Base-by-base conservation (phyloP, 1,140 invertebrate species). In the Procambarus virginalis region DNA sequence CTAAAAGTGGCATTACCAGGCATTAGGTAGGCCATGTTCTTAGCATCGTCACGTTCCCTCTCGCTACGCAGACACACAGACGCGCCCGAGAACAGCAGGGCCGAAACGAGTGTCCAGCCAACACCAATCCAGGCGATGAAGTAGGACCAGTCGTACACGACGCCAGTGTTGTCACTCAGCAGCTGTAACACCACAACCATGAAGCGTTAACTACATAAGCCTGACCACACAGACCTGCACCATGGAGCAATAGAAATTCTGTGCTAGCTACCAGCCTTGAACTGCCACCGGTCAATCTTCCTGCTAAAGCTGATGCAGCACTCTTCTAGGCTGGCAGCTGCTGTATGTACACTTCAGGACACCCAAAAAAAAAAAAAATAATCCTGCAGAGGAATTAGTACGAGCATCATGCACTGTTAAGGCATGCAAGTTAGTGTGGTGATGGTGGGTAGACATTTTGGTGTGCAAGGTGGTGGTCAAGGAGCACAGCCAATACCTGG, bases 21-120 rank as follows among this genome's bases (percentile, higher is more conserved):
- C 98, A 99, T 98, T 94, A 98, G 95, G 95, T 99, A 98, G 95
- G 98, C 97, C 97, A 98, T 97, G 95, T 98, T 98, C 95, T 98
- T 97, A 93, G 97, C 97, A 95, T 98, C 97, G 94, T 99, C 97
- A 94, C 96, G 96, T 94, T 98, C 97, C 94, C 97, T 96, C 94
- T 99, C 97, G 94, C 97, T 97, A 94, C 97, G 95, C 94, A 98
- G 96, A 95, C 97, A 98, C 94, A 98, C 97, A 93, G 98, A 97
- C 92, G 97, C 97, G 92, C 97, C 97, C 92, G 97, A 97, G 94
- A 98, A 97, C 93, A 98, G 96, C 93, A 98, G 97, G 94, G 97
- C 97, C 92, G 97, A 96, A 93, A 98, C 94, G 92, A 98, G 95
- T 93, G 96, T 96, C 95, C 97, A 96, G 93, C 96, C 97, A 93